These are phyloP conservation scores for Xiphophorus couchianus DNA, from an alignment of 2,113 vertebrate species.

Conservation along the genomic window DNA sequence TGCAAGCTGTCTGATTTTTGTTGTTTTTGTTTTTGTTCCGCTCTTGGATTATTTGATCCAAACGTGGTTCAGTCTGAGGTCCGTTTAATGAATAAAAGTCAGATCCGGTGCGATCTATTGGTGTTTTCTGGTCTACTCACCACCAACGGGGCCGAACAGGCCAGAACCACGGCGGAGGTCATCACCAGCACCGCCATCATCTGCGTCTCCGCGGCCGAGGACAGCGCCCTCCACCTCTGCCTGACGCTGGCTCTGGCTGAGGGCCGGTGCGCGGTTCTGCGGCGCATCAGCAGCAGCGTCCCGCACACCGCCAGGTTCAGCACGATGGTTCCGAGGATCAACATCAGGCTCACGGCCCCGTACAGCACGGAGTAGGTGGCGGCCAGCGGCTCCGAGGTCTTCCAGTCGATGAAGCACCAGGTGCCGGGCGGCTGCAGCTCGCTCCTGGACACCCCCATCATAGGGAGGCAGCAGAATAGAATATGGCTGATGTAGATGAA, in stretches of 20 bases:
- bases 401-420: constrained; percentile 98
- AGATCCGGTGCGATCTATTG: not conserved
- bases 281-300: constrained; percentile 92
- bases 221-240: constrained; percentile 80
- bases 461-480: constrained; percentile 93
- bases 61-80: no score
- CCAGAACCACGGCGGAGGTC: constrained; percentile 92
- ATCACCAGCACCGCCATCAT: constrained; percentile 95
- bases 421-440: constrained; percentile 83
- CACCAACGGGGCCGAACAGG: constrained; percentile 95
- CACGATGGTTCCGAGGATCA: constrained; percentile 90
- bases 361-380: constrained; percentile 91
- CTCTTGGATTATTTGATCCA: no score
- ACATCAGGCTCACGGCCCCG: constrained; percentile 88
- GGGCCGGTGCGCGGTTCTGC: constrained; percentile 84
- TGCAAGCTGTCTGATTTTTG: no score
- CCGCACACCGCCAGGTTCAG: constrained; percentile 93
- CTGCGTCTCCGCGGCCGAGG: constrained; percentile 91
- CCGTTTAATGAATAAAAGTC: no score
- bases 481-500: constrained; percentile 88
- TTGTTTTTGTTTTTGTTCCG: no score
- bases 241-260: constrained; percentile 85
- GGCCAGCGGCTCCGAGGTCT: constrained; percentile 62
- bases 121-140: constrained; percentile 76
- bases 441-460: constrained; percentile 87